phyloP scores from a whole-genome alignment of 2,888 invertebrate genomes.

The Stenodera caucasica region DNA sequence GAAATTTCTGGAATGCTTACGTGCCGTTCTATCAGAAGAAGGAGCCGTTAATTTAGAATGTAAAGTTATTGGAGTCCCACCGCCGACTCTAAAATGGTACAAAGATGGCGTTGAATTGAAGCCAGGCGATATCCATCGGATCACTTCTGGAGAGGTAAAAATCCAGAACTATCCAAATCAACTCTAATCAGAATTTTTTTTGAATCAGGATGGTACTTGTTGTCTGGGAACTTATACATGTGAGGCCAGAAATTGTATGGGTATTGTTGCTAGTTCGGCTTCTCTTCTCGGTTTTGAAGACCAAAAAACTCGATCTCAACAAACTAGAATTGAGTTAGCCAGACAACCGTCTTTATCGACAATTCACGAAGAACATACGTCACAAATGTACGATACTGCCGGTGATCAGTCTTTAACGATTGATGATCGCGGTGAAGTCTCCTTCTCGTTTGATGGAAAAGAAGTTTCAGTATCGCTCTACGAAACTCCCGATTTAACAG shows the following conservation, averaged over 20 bases:
- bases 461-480: constrained; percentile 89
- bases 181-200: neutral
- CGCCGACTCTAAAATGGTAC: constrained; percentile 88
- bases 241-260: constrained; percentile 90
- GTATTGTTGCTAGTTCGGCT: constrained; percentile 84
- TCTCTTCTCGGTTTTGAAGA: constrained; percentile 87
- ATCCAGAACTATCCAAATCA: constrained; percentile 3
- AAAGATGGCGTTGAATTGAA: constrained; percentile 88
- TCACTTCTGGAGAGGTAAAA: constrained; percentile 76
- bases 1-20: constrained; percentile 79
- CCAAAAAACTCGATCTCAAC: constrained; percentile 60
- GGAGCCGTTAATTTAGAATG: constrained; percentile 91
- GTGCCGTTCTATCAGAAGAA: constrained; percentile 84
- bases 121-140: constrained; percentile 88
- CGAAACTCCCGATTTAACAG: constrained; percentile 89
- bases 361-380: constrained; percentile 88
- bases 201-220: constrained; percentile 73
- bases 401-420: constrained; percentile 67
- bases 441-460: constrained; percentile 89
- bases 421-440: constrained; percentile 83
- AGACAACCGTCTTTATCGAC: constrained; percentile 85
- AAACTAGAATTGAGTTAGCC: constrained; percentile 62
- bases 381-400: constrained; percentile 83
- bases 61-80: constrained; percentile 90
- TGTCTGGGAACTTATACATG: constrained; percentile 89